These are phyloP conservation scores for Vulpes lagopus DNA, from an alignment of 2,113 vertebrate genomes.

Conservation along the genomic window DNA sequence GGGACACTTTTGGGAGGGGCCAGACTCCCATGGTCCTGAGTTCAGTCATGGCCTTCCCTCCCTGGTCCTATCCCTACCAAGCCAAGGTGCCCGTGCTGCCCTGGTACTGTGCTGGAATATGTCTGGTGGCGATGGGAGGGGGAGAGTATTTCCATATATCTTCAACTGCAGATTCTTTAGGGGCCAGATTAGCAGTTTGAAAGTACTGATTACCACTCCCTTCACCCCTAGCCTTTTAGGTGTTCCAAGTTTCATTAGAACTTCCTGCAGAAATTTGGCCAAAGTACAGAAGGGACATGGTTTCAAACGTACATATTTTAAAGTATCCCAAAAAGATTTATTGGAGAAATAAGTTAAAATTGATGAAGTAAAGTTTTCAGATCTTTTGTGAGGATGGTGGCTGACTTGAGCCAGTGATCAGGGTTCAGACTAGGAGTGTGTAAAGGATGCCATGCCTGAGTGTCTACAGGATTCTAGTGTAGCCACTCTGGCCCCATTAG, in stretches of 20 bases:
- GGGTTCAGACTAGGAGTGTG: background rate
- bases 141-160: background rate
- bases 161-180: background rate
- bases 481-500: background rate
- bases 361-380: background rate
- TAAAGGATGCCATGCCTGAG: background rate
- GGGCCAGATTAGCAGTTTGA: background rate
- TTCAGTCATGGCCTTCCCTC: background rate
- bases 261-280: background rate
- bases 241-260: background rate
- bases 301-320: slow-evolving; percentile 15
- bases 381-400: background rate
- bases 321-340: background rate
- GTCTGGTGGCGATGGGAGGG: too few relatives aligned
- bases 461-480: background rate
- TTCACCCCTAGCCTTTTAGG: background rate
- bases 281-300: background rate
- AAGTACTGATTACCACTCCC: background rate
- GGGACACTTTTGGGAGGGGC: background rate
- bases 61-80: background rate
- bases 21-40: background rate
- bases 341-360: background rate
- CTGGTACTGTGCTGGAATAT: background rate
- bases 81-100: background rate
- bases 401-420: background rate